Evolutionary conservation across 2,113 vertebrate species (phyloP), one percentile per base, ranked within the genome.

Genomic region (Mormoops blainvillei): DNA sequence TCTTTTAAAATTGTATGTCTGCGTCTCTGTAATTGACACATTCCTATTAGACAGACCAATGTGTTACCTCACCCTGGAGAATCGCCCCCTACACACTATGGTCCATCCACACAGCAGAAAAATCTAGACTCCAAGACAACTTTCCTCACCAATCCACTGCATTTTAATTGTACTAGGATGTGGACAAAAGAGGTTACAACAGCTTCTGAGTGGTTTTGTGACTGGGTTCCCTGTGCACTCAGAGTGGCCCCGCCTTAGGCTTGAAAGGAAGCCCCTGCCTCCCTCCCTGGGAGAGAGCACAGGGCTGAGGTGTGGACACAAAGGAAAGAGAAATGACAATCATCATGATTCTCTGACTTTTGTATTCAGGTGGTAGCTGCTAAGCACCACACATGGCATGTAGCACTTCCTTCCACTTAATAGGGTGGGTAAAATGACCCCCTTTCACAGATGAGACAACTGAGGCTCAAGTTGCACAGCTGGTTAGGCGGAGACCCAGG

Each of bases 41-140:
- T 54, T 45, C 24, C 67, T 31, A 1, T 3, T 2, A 45, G 13
- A 20, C 28, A 45, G 13, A 20, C 28, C 0, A 10, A 54, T 0
- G 0, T 45, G 31, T 56, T n/a, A 18, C 63, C 36, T 52, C 18
- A 22, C n/a, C 24, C 5, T 2, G 31, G 58, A 0, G 7, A 31
- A 38, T 45, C 65, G 22, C 31, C 7, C 14, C 0, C 48, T 12
- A 6, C 12, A 2, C 0, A 2, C 31, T 24, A 0, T 0, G 8
- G 61, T 22, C 38, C 20, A 28, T 19, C 22, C 28, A 13, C 2
- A 48, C 3, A 1, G 45, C 19, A 20, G 85, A 26, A 45, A 13
- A 73, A 24, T 5, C 19, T 24, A 52, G 20, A 10, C 2, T 4
- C 1, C 16, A 19, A 38, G 67, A 31, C 7, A 13, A 41, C 28